Evolutionary conservation across 1,140 invertebrate genomes (phyloP), one percentile per base, ranked within the genome.

Genomic region (Rhagoletis zephyria): DNA sequence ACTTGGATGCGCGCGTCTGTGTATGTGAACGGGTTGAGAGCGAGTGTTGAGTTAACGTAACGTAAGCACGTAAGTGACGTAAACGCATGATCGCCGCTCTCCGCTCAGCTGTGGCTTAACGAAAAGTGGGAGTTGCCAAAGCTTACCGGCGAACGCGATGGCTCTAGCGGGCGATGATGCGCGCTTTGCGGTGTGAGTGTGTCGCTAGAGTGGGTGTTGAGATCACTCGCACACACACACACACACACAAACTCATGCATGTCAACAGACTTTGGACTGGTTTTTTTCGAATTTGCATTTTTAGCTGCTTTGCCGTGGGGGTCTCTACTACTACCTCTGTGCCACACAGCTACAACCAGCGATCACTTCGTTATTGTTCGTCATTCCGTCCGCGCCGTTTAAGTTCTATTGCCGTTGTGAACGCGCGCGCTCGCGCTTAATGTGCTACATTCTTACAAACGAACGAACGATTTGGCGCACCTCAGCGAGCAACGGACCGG

Each of bases 281-380:
- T 81, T 81, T 81, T 77, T 67, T 30, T 56, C 14, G n/a, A 51
- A 81, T 81, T 81, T 81, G 48, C 74, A 59, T 81, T 77, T 74
- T 81, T 56, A n/a, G 40, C 61, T 1, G 12, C 61, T 81, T 81
- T 19, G 67, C 42, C n/a, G 1, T 10, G 9, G 74, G 45, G 9
- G 48, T 30, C 30, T 30, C 30, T 30, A 30, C 30, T 0, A 30
- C 48, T 81, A 14, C 74, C 3, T 48, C 70, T 74, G 19, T 56
- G 9, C 48, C 19, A 42, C 74, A 7, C 74, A 9, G 10, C 51
- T 7, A 81, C 74, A 16, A 30, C 30, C 9, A 4, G 74, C 1
- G 51, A 16, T 81, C 56, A 81, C 74, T 81, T 81, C 74, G 74
- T 81, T 81, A 81, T 81, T 81, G 48, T 56, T 81, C 74, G 74